Evolutionary conservation across 2,113 vertebrate species (phyloP).

Genomic region (Aphelocoma coerulescens): DNA sequence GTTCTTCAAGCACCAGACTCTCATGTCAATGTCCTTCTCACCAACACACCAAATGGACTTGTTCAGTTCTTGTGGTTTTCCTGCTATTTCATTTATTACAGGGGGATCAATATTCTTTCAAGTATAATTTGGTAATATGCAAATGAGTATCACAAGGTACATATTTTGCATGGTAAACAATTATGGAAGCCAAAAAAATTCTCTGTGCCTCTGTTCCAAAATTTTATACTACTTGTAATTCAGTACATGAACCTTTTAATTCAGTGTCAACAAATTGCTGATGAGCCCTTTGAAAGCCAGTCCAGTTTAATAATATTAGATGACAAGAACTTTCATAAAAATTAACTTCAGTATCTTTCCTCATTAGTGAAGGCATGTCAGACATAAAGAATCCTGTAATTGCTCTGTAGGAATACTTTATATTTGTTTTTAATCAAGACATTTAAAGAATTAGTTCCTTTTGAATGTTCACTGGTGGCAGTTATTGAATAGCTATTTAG

Average conservation of each 20-base stretch:
- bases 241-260: neutral
- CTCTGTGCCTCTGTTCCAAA: neutral
- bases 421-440: constrained; percentile 15
- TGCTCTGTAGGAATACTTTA: neutral
- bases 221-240: neutral
- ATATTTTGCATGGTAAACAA: neutral
- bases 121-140: neutral
- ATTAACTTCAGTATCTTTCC: neutral
- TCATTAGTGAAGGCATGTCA: neutral
- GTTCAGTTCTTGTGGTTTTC: neutral
- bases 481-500: neutral
- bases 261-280: constrained; percentile 12
- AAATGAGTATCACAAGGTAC: neutral
- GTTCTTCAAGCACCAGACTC: neutral
- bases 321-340: constrained; percentile 31
- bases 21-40: neutral
- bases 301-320: neutral
- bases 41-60: neutral
- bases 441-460: neutral
- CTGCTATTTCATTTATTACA: neutral
- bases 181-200: neutral
- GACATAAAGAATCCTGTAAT: neutral
- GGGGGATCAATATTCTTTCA: neutral
- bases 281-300: neutral
- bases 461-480: neutral